Evolutionary conservation across 2,888 invertebrate genomes (phyloP).

Genomic region (Torymus texanus): DNA sequence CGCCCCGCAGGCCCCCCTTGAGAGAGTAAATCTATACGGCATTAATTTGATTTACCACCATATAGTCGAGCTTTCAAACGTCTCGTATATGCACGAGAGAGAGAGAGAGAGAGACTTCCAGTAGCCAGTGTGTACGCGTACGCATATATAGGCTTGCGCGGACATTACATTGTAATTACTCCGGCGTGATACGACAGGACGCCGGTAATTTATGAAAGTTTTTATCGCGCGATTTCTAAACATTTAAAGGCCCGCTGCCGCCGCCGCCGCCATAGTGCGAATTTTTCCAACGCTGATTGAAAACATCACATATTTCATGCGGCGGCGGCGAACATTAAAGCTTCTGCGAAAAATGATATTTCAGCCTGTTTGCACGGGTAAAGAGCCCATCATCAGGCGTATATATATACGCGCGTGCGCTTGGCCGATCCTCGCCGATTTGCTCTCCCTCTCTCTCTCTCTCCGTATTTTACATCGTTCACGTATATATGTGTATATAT

Average conservation of each 20-base stretch:
- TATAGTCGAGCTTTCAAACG: slow-evolving; percentile 30
- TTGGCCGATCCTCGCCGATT: slow-evolving; percentile 8
- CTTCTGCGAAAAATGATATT: slow-evolving; percentile 59
- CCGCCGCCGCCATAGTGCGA: slow-evolving; percentile 55
- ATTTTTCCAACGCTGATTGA: slow-evolving; percentile 59
- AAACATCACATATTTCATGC: slow-evolving; percentile 35
- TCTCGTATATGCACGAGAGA: not conserved
- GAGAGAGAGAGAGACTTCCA: slow-evolving; percentile 8
- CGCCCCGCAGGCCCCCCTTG: too few species aligned
- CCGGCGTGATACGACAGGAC: not conserved
- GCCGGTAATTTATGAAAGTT: slow-evolving; percentile 43
- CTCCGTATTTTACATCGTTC: not conserved
- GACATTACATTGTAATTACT: slow-evolving; percentile 44
- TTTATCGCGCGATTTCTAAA: slow-evolving; percentile 56
- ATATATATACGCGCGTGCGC: too few species aligned
- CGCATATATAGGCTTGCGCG: too few species aligned
- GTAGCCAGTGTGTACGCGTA: not conserved
- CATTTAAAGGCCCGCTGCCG: slow-evolving; percentile 53
- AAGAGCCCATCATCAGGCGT: slow-evolving; percentile 12
- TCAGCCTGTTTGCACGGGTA: slow-evolving; percentile 30
- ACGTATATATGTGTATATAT: too few species aligned
- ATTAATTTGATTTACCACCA: slow-evolving; percentile 53
- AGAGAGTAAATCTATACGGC: not conserved
- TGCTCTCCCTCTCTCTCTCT: not conserved
- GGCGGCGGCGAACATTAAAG: not conserved